These are phyloP conservation scores for Alviniconcha strummeri DNA, from an alignment of 2,888 invertebrate genomes.

Conservation along the genomic window DNA sequence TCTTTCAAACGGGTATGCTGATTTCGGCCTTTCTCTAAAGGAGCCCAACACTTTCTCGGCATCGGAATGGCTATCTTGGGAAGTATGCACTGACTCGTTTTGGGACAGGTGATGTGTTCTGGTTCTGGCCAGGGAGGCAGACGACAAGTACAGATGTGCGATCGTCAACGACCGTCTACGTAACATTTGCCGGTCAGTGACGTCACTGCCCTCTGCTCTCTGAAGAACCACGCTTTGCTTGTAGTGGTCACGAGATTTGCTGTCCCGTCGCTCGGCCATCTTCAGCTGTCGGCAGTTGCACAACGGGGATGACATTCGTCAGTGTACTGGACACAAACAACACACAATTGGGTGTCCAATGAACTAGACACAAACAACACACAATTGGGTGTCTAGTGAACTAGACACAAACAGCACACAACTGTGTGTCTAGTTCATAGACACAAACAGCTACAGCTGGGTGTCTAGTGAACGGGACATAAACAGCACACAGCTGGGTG, in stretches of 20 bases:
- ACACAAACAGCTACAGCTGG: too few relatives aligned
- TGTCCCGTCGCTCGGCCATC: neutral
- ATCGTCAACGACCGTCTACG: conserved; percentile 52
- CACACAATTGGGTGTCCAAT: too few relatives aligned
- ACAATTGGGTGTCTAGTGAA: too few relatives aligned
- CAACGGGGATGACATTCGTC: too few relatives aligned
- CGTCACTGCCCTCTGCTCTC: conserved; percentile 36
- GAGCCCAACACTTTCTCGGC: neutral
- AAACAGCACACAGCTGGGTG: too few relatives aligned
- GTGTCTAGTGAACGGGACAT: too few relatives aligned
- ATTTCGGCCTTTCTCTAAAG: neutral
- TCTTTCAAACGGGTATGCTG: conserved; percentile 1
- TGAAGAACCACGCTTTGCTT: conserved; percentile 59
- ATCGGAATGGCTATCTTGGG: neutral
- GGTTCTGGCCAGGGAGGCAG: conserved; percentile 50
- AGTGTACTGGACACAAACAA: too few relatives aligned
- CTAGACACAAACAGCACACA: too few relatives aligned
- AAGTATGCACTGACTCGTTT: neutral
- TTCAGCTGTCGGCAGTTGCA: neutral
- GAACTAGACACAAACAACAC: too few relatives aligned
- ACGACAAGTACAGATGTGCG: conserved; percentile 60
- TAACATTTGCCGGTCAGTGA: conserved; percentile 24
- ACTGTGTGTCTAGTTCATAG: too few relatives aligned
- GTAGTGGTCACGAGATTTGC: conserved; percentile 27
- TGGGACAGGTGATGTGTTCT: conserved; percentile 1